Evolutionary conservation across 2,113 vertebrate genomes (phyloP).

Genomic region (Clarias macrocephalus): DNA sequence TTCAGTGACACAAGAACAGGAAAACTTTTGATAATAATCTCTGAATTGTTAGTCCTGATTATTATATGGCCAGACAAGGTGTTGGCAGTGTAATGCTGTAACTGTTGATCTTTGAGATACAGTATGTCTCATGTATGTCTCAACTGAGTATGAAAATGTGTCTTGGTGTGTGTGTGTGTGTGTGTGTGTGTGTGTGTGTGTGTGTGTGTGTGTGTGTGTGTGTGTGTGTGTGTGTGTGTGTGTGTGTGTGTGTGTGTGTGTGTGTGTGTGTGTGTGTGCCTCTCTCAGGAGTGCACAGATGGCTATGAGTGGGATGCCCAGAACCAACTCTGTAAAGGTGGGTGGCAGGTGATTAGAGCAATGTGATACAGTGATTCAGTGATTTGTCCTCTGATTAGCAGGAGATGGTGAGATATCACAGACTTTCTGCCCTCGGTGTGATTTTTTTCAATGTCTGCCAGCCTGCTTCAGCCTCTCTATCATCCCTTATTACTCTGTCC

Average conservation of each 20-base stretch:
- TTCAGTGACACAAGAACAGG: not conserved
- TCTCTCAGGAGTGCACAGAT: constrained; percentile 85
- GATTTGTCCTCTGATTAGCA: constrained; percentile 38
- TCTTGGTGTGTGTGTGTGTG: constrained; percentile 27
- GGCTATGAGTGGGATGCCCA: constrained; percentile 88
- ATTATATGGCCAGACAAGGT: constrained; percentile 2
- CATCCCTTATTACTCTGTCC: constrained; percentile 20
- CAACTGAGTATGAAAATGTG: constrained; percentile 29
- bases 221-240: constrained; percentile 30
- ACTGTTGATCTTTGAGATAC: constrained; percentile 42
- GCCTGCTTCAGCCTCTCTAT: constrained; percentile 1
- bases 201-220: not conserved
- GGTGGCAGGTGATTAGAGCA: constrained; percentile 51
- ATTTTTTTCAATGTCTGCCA: not conserved
- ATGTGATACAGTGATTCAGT: constrained; percentile 43
- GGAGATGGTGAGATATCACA: constrained; percentile 38
- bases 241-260: constrained; percentile 28
- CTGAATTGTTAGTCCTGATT: not conserved
- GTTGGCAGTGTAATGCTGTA: constrained; percentile 27
- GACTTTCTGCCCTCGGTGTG: not conserved
- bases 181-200: constrained; percentile 30
- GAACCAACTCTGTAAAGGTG: constrained; percentile 89
- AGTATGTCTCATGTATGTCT: constrained; percentile 20
- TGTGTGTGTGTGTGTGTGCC: not conserved
- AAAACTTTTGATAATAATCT: not conserved